Percentiles rank a stretch among this genome's conserved stretches.
Evolutionary conservation across 2,888 invertebrate species (phyloP).

Genomic region (Formica aserva): DNA sequence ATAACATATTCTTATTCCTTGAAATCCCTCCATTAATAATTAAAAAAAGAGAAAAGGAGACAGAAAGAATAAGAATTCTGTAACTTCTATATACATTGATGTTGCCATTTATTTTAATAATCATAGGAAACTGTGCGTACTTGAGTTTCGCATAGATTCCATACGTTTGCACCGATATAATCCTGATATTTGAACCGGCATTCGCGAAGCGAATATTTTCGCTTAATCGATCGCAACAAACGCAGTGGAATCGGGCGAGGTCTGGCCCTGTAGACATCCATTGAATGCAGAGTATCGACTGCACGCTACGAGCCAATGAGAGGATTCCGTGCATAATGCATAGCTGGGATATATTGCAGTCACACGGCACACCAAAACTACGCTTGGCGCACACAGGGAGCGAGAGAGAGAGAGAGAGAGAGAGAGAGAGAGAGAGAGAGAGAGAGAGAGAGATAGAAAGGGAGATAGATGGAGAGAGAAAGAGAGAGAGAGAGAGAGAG

Average conservation of each 20-base stretch:
- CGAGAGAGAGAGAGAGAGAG: neutral
- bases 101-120: constrained; percentile 2
- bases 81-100: neutral
- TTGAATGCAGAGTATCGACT: constrained; percentile 79
- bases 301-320: constrained; percentile 78
- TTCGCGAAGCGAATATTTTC: constrained; percentile 75
- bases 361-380: constrained; percentile 67
- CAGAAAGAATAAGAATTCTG: neutral
- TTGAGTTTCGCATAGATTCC: neutral
- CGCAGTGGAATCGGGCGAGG: constrained; percentile 66
- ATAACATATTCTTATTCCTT: neutral
- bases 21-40: neutral
- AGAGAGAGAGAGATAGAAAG: neutral
- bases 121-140: neutral
- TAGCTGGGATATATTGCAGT: constrained; percentile 77
- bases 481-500: constrained; percentile 30
- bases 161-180: constrained; percentile 11
- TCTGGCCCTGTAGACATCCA: constrained; percentile 73
- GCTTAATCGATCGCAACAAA: constrained; percentile 81
- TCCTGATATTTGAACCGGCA: constrained; percentile 39
- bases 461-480: constrained; percentile 26
- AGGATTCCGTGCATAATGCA: constrained; percentile 80
- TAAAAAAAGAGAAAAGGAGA: neutral
- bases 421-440: neutral
- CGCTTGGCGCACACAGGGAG: constrained; percentile 59